Evolutionary conservation across 2,888 invertebrate species (phyloP), one percentile per base, ranked within the genome.

Genomic region (Athalia circularis): DNA sequence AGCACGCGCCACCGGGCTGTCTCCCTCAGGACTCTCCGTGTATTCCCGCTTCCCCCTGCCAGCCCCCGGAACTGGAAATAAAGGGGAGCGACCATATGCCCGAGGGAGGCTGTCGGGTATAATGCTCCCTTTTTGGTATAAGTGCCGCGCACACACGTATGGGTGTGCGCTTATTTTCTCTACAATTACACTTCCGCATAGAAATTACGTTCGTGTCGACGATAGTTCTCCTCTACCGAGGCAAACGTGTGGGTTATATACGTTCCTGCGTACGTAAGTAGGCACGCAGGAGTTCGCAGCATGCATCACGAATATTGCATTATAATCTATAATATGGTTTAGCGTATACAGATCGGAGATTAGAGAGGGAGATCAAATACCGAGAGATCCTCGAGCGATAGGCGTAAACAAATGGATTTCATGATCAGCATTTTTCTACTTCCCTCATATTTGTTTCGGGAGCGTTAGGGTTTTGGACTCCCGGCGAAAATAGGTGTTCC

Each of bases 1-100:
- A 89, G 90, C 89, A 90, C 90, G 90, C 89, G 90, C 89, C 90
- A 86, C 81, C 80, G 81, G 82, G 80, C 82, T 86, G 85, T 84
- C 83, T 83, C 82, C 81, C 83, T 79, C 81, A 80, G 80, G 82
- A 80, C 80, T 80, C 82, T 84, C 85, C 82, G 82, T 81, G 64
- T 59, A 65, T 13, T 15, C 77, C 48, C 29, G 77, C 45, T 47
- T 59, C 78, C 72, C 50, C 75, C 54, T 65, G 62, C 65, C 2
- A 77, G 45, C 74, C 65, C 77, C 77, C 80, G 70, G 67, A 78
- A 62, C 80, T 72, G 59, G 47, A 79, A 82, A 77, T 75, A 77
- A 62, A 77, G 68, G 77, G 77, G 77, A 77, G 77, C 77, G 62
- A 50, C 70, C 70, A 68, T 70, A 70, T 70, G 59, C 50, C 68